Conservation (phyloP, 2,113 vertebrate genomes). For the Maccullochella peelii region DNA sequence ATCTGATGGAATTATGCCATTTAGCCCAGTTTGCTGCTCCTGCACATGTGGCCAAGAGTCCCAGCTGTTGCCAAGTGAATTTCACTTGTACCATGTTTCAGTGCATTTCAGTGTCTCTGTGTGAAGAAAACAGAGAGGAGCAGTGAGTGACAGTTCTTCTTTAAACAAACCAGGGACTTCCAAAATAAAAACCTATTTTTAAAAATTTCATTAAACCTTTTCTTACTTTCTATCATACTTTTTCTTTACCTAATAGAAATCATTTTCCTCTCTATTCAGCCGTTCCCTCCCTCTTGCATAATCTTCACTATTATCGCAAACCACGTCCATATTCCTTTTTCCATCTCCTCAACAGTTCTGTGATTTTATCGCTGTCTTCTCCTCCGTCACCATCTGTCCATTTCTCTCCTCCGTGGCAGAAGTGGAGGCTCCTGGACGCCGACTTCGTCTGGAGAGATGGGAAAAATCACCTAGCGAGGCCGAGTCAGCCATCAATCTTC, state of each 20-base stretch:
- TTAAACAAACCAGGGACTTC: background rate
- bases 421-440: constrained; percentile 36
- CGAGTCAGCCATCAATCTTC: constrained; percentile 80
- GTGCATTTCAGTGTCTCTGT: background rate
- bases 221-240: background rate
- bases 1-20: constrained; percentile 31
- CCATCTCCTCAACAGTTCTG: constrained; percentile 50
- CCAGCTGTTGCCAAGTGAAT: constrained; percentile 11
- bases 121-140: background rate
- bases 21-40: constrained; percentile 20
- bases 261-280: background rate
- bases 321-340: constrained; percentile 40
- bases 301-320: constrained; percentile 12
- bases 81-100: background rate
- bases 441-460: constrained; percentile 49
- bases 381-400: constrained; percentile 60
- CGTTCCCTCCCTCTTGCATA: constrained; percentile 11
- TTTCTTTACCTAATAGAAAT: constrained; percentile 3
- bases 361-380: constrained; percentile 57
- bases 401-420: constrained; percentile 42
- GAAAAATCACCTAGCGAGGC: constrained; percentile 63
- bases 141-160: background rate
- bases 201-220: background rate
- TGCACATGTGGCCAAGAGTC: constrained; percentile 22
- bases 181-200: background rate